phyloP scores from a whole-genome alignment of 2,888 invertebrate genomes.

The Cephus pulcher region DNA sequence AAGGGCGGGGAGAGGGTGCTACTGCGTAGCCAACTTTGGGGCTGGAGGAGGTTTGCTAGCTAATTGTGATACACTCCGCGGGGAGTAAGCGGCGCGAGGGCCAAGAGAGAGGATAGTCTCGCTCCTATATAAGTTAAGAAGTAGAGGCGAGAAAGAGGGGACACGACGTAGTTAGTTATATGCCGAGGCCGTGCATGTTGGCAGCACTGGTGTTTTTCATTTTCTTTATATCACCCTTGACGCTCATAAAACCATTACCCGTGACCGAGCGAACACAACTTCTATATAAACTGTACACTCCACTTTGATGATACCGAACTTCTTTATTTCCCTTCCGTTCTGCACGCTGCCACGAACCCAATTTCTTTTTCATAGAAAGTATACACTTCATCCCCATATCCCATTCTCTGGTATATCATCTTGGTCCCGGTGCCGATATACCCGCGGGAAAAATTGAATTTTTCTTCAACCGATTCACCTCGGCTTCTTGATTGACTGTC shows the following conservation, averaged over 20 bases:
- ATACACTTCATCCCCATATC: conserved; percentile 16
- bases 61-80: conserved; percentile 64
- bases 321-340: conserved; percentile 38
- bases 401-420: conserved; percentile 1
- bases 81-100: conserved; percentile 48
- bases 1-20: conserved; percentile 24
- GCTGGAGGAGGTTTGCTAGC: conserved; percentile 49
- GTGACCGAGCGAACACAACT: conserved; percentile 77
- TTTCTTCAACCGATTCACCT: conserved; percentile 18
- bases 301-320: conserved; percentile 55
- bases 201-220: conserved; percentile 80
- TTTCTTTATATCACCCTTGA: conserved; percentile 90
- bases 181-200: conserved; percentile 53
- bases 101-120: conserved; percentile 28
- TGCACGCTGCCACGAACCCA: conserved; percentile 43
- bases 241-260: conserved; percentile 89
- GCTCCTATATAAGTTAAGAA: conserved; percentile 54
- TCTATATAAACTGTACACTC: conserved; percentile 53
- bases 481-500: background rate
- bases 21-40: conserved; percentile 11
- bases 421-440: conserved; percentile 17
- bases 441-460: conserved; percentile 47
- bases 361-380: conserved; percentile 37
- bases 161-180: conserved; percentile 60
- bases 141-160: conserved; percentile 48